These are phyloP conservation scores for Holothuria glaberrima DNA, from an alignment of 35 echinoderm and acorn worm genomes.

Conservation along the genomic window DNA sequence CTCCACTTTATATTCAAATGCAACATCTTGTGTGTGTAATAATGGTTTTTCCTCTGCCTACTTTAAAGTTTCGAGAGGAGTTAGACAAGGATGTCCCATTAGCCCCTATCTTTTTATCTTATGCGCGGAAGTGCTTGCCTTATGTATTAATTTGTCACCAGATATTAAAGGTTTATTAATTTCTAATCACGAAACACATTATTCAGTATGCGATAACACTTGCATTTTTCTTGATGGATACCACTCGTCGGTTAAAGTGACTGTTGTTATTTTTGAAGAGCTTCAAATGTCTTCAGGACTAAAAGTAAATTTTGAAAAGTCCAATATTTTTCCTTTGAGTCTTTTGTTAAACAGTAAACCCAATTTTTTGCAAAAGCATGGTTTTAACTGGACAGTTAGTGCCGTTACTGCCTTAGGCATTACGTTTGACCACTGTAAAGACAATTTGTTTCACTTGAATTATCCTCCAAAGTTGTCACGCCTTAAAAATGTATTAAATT, in stretches of 20 bases:
- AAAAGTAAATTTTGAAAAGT: slow-evolving; percentile 42
- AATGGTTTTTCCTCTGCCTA: background rate
- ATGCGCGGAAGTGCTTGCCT: background rate
- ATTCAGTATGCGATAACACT: slow-evolving; percentile 47
- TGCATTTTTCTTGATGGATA: slow-evolving; percentile 27
- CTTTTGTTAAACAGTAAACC: background rate
- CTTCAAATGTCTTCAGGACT: slow-evolving; percentile 9
- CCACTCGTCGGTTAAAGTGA: background rate
- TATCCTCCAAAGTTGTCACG: background rate
- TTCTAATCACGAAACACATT: background rate
- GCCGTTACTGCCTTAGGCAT: slow-evolving; percentile 29
- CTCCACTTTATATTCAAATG: background rate
- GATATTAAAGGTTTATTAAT: background rate
- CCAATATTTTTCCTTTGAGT: slow-evolving; percentile 24
- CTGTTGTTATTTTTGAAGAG: background rate
- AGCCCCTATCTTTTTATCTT: slow-evolving; percentile 9
- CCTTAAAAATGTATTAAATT: slow-evolving; percentile 4
- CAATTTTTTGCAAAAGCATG: background rate
- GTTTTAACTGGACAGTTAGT: background rate
- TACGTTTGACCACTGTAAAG: slow-evolving; percentile 27
- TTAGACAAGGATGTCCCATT: background rate
- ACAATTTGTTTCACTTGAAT: slow-evolving; percentile 22
- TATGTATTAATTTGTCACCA: background rate
- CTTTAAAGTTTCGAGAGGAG: background rate
- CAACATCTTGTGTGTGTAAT: background rate